Percentiles rank a stretch among this genome's conserved stretches.
These are phyloP conservation scores for Onthophagus taurus DNA, from an alignment of 1,140 invertebrate genomes.

Conservation along the genomic window DNA sequence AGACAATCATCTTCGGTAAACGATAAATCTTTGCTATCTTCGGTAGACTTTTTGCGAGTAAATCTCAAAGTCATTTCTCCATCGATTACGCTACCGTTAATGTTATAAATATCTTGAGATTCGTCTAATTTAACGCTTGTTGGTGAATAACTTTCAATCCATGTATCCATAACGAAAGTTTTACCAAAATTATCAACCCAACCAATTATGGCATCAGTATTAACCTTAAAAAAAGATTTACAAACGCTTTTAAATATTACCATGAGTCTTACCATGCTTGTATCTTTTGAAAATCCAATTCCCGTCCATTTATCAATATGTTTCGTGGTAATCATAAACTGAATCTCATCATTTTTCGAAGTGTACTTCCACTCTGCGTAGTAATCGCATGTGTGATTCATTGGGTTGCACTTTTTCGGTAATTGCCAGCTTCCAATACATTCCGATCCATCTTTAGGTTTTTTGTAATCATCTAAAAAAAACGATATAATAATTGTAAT, in stretches of 20 bases:
- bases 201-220: conserved; percentile 76
- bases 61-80: conserved; percentile 74
- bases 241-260: neutral
- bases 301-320: conserved; percentile 84
- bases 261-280: conserved; percentile 64
- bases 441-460: conserved; percentile 34
- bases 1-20: conserved; percentile 76
- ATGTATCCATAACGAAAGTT: conserved; percentile 80
- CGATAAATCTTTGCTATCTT: conserved; percentile 70
- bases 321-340: conserved; percentile 78
- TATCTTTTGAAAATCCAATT: conserved; percentile 82
- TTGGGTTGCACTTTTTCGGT: conserved; percentile 58
- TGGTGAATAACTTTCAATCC: conserved; percentile 59
- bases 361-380: conserved; percentile 76
- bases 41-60: conserved; percentile 64
- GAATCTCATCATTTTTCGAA: conserved; percentile 64
- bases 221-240: conserved; percentile 43
- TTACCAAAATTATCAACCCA: conserved; percentile 72
- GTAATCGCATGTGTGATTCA: conserved; percentile 72
- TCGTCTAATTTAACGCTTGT: conserved; percentile 65
- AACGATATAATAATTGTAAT: no score
- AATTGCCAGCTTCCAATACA: conserved; percentile 72
- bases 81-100: conserved; percentile 58
- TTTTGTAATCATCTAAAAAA: neutral
- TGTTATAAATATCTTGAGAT: conserved; percentile 66